Conservation (phyloP, 1,140 invertebrate genomes). For the Atopsyche davidsoni region DNA sequence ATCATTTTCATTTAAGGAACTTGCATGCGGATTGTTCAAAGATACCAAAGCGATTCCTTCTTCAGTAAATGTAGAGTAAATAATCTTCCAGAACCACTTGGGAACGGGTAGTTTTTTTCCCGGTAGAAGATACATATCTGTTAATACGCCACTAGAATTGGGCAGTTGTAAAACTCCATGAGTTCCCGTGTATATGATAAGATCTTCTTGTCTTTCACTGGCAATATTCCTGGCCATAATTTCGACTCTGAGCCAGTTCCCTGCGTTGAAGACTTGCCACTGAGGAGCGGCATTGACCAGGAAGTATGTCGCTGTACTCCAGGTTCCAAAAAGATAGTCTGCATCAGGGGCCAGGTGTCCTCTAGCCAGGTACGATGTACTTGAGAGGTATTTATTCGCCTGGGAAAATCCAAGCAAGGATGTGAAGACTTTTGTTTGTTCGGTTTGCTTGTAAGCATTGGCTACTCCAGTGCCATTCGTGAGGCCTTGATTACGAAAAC, state of each 20-base stretch:
- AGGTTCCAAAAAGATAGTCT: constrained; percentile 43
- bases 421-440: constrained; percentile 31
- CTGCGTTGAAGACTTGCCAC: constrained; percentile 52
- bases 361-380: constrained; percentile 33
- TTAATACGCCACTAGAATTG: constrained; percentile 26
- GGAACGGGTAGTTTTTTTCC: constrained; percentile 38
- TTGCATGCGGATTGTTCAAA: constrained; percentile 45
- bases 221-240: constrained; percentile 36
- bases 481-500: constrained; percentile 18
- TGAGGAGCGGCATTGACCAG: constrained; percentile 53
- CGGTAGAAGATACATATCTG: constrained; percentile 37
- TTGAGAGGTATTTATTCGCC: constrained; percentile 35
- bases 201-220: constrained; percentile 30
- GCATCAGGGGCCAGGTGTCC: constrained; percentile 46
- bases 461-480: constrained; percentile 9
- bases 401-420: constrained; percentile 32
- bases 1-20: constrained; percentile 7
- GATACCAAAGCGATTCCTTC: constrained; percentile 44
- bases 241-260: constrained; percentile 50
- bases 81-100: constrained; percentile 45
- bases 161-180: constrained; percentile 42
- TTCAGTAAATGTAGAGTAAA: constrained; percentile 33
- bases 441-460: constrained; percentile 23
- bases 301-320: constrained; percentile 43
- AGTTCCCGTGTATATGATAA: constrained; percentile 51